A percentile compares a stretch with the other conserved stretches of the same genome.
Conservation (phyloP, 1,140 invertebrate species). For the Micrasema longulum region DNA sequence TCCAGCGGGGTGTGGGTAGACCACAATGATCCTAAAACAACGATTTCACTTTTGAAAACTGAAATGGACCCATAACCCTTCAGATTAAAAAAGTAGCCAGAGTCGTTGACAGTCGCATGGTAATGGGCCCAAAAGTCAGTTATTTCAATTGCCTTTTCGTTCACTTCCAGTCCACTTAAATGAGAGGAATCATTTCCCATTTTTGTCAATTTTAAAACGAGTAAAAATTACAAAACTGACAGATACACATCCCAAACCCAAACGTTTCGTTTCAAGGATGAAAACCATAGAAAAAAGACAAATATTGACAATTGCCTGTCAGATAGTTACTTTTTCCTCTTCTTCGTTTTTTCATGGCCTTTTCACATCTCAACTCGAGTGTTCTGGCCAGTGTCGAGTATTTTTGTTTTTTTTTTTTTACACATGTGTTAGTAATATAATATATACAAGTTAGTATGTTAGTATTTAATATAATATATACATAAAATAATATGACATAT, state of each 20-base stretch:
- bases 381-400: too few relatives aligned
- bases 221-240: not conserved
- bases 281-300: too few relatives aligned
- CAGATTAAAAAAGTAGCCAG: slow-evolving; percentile 66
- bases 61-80: slow-evolving; percentile 75
- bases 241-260: slow-evolving; percentile 14
- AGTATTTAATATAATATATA: too few relatives aligned
- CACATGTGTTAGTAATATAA: too few relatives aligned
- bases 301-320: too few relatives aligned
- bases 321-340: too few relatives aligned
- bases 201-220: slow-evolving; percentile 15
- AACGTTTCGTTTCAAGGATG: too few relatives aligned
- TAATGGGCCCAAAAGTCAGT: slow-evolving; percentile 84
- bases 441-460: too few relatives aligned
- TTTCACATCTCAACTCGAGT: too few relatives aligned
- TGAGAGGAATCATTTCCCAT: slow-evolving; percentile 85
- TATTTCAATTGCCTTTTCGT: slow-evolving; percentile 79
- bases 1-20: slow-evolving; percentile 74
- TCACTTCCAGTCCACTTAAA: slow-evolving; percentile 77
- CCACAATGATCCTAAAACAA: slow-evolving; percentile 74
- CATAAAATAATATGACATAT: too few relatives aligned
- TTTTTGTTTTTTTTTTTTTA: too few relatives aligned
- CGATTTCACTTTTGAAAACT: slow-evolving; percentile 77
- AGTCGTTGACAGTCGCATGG: slow-evolving; percentile 72
- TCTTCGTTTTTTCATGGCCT: too few relatives aligned